Evolutionary conservation across 2,888 invertebrate genomes (phyloP), one percentile per base, ranked within the genome.

Genomic region (Trachelus iudaicus): DNA sequence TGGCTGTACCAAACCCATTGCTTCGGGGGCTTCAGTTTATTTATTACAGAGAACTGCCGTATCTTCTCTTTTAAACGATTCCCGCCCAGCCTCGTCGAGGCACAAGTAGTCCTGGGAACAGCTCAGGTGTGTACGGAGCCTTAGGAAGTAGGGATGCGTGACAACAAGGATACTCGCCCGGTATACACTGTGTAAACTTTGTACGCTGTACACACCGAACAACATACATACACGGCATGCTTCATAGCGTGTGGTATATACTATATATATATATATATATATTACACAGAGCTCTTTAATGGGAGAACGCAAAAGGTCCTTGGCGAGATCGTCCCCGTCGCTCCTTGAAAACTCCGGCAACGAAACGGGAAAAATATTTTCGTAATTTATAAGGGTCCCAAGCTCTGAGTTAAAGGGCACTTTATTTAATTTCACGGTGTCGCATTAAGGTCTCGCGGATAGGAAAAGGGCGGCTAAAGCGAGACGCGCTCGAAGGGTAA

Each of bases 371-470:
- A 34, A 71, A 77, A 78, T 77, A 80, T 79, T 81, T 79, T 73
- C 69, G 76, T 76, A 76, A 80, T 80, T 73, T 78, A 78, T 79
- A 80, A 76, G 73, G 37, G 69, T 75, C 76, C 69, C 76, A 68
- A 76, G 79, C 71, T 13, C 15, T 33, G 68, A 78, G 77, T 80
- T 81, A 79, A 81, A 79, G 79, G 73, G 79, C 77, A 79, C 81
- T 80, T 80, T 79, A 80, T 79, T 81, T 77, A 81, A 81, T 77
- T 76, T 79, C 77, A 75, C 37, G 73, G 77, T 69, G 76, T 71
- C 73, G 71, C 79, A 79, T 81, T 77, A 80, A 80, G 80, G 78
- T 81, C 78, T 77, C 76, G 74, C 73, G 40, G 71, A 71, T 31
- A 37, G 68, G 75, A 78, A 77, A 77, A 69, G 76, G 71, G 80